These are phyloP conservation scores for Eristalis pertinax DNA, from an alignment of 2,888 invertebrate genomes.

Conservation along the genomic window DNA sequence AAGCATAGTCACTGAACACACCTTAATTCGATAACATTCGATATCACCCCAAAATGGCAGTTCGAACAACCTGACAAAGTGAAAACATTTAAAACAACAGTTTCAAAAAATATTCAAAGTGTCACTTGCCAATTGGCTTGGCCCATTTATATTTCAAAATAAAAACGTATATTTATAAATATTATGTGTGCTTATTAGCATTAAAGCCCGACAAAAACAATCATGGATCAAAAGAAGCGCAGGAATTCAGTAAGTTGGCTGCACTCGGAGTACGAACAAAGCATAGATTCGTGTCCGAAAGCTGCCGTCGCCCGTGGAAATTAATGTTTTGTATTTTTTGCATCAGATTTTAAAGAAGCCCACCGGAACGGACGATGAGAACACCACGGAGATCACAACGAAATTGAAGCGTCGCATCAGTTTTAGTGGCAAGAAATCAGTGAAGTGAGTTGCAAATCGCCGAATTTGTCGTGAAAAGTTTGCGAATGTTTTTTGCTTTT, in stretches of 20 bases:
- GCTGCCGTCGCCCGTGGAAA: not conserved
- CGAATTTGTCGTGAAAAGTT: not conserved
- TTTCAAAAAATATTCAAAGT: slow-evolving; percentile 33
- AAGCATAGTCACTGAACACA: not conserved
- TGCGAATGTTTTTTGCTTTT: not conserved
- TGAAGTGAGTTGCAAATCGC: slow-evolving; percentile 65
- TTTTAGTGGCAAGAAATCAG: slow-evolving; percentile 73
- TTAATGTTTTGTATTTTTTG: not conserved
- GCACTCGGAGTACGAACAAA: not conserved
- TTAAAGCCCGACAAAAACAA: not conserved
- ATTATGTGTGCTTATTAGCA: not conserved
- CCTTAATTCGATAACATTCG: slow-evolving; percentile 20
- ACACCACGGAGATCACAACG: slow-evolving; percentile 47
- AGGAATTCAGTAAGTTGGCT: slow-evolving; percentile 63
- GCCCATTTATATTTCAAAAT: slow-evolving; percentile 13
- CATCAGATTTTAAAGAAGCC: slow-evolving; percentile 71
- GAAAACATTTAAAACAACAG: slow-evolving; percentile 55
- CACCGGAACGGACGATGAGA: slow-evolving; percentile 32
- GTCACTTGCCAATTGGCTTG: slow-evolving; percentile 27
- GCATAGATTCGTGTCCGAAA: not conserved
- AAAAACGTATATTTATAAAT: slow-evolving; percentile 15
- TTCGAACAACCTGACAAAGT: not conserved
- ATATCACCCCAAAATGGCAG: slow-evolving; percentile 1
- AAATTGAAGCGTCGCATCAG: slow-evolving; percentile 69
- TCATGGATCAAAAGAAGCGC: slow-evolving; percentile 51